Conservation (phyloP, 2,113 vertebrate genomes). For the Sarotherodon lohbergeri region DNA sequence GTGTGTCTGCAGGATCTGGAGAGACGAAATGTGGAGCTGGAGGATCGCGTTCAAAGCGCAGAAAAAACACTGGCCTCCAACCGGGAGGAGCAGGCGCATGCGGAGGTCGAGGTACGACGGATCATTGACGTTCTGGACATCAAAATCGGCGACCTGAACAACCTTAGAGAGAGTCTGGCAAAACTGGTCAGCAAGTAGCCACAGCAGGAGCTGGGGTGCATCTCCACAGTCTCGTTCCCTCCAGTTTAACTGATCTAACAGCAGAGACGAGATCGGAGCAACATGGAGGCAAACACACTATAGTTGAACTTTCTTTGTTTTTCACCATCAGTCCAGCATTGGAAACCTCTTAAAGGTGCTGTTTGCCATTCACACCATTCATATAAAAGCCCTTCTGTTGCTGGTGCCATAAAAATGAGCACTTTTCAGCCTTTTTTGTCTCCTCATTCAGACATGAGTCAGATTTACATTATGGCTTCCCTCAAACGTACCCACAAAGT, state of each 20-base stretch:
- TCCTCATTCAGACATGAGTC: background rate
- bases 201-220: conserved; percentile 12
- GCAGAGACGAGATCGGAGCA: conserved; percentile 4
- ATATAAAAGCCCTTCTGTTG: background rate
- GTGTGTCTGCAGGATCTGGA: conserved; percentile 80
- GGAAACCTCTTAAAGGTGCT: conserved; percentile 11
- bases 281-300: background rate
- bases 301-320: background rate
- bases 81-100: conserved; percentile 69
- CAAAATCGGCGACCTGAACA: conserved; percentile 87
- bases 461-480: background rate
- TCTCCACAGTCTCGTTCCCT: conserved; percentile 27
- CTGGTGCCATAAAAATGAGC: background rate
- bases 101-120: conserved; percentile 75
- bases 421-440: background rate
- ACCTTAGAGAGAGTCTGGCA: conserved; percentile 84
- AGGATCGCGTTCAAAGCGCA: conserved; percentile 71
- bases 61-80: conserved; percentile 79
- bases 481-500: background rate
- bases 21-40: conserved; percentile 78
- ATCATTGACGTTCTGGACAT: conserved; percentile 83
- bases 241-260: background rate
- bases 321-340: background rate
- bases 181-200: conserved; percentile 80
- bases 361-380: background rate